phyloP scores from a whole-genome alignment of 1,140 invertebrate genomes.

The Drosophila persimilis region DNA sequence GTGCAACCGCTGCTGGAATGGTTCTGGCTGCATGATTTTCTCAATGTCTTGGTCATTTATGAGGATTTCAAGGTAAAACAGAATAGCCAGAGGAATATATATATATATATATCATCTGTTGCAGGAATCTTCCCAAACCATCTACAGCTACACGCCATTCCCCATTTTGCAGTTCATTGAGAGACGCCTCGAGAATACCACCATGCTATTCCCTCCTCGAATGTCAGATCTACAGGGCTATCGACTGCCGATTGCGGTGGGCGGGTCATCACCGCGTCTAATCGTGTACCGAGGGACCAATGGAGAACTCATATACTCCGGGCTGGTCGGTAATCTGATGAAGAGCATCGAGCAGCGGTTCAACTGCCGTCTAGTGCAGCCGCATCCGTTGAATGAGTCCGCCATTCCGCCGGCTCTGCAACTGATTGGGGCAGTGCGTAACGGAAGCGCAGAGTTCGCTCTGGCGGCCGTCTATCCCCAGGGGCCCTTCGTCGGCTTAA shows the following conservation, averaged over 20 bases:
- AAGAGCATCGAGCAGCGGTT: conserved; percentile 46
- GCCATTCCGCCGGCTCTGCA: conserved; percentile 22
- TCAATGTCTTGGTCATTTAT: conserved; percentile 57
- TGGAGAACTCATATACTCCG: conserved; percentile 38
- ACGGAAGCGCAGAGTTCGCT: conserved; percentile 53
- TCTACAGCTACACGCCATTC: conserved; percentile 64
- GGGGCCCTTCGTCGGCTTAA: conserved; percentile 24
- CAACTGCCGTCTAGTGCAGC: conserved; percentile 49
- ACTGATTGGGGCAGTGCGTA: conserved; percentile 48
- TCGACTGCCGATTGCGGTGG: conserved; percentile 40
- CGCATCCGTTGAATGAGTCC: conserved; percentile 22
- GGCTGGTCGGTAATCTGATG: conserved; percentile 60
- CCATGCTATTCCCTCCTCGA: conserved; percentile 15
- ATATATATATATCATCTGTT: too few species aligned
- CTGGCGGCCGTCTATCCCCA: conserved; percentile 34
- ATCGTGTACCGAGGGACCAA: conserved; percentile 42
- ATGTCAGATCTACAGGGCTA: conserved; percentile 53
- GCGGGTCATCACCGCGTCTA: conserved; percentile 62
- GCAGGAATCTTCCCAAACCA: conserved; percentile 32
- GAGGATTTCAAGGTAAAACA: conserved; percentile 51
- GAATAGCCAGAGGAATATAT: too few species aligned
- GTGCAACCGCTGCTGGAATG: conserved; percentile 32
- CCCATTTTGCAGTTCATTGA: conserved; percentile 50
- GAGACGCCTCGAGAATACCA: conserved; percentile 14
- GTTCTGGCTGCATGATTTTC: conserved; percentile 55